Conservation (phyloP, 2,797 vertebrate species). For the Gallinago stenura region DNA sequence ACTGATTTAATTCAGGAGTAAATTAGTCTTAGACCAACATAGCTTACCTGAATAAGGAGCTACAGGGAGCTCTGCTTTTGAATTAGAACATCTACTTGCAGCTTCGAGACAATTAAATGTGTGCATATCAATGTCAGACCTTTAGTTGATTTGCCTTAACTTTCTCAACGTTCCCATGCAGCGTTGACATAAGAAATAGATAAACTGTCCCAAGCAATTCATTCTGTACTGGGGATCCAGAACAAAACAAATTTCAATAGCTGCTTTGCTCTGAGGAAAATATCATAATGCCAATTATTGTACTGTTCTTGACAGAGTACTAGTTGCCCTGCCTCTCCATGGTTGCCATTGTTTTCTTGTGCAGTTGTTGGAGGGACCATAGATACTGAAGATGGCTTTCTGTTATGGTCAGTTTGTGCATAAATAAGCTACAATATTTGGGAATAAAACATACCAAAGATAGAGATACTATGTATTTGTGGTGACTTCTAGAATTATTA, state of each 20-base stretch:
- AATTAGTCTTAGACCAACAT: conserved; percentile 42
- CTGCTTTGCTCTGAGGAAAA: not conserved
- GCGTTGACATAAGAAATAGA: not conserved
- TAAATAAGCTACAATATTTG: not conserved
- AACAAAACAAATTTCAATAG: not conserved
- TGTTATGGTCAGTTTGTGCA: not conserved
- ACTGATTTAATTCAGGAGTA: conserved; percentile 52
- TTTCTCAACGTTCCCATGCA: not conserved
- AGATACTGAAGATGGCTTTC: not conserved
- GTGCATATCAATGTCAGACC: not conserved
- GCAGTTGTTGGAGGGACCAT: not conserved
- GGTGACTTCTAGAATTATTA: not conserved
- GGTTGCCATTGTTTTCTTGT: not conserved
- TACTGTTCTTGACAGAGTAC: not conserved
- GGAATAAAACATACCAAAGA: not conserved
- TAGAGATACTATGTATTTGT: not conserved
- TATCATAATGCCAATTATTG: not conserved
- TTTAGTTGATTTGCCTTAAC: not conserved
- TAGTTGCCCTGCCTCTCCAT: not conserved
- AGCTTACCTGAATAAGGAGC: conserved; percentile 56
- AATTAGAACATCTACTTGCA: conserved; percentile 46
- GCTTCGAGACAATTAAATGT: conserved; percentile 38
- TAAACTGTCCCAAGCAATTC: conserved; percentile 10
- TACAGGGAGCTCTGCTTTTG: conserved; percentile 37
- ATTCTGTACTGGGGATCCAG: not conserved